Percentiles rank a stretch among this genome's conserved stretches.
Evolutionary conservation across 2,113 vertebrate species (phyloP).

Genomic region (Crotalus horridus): DNA sequence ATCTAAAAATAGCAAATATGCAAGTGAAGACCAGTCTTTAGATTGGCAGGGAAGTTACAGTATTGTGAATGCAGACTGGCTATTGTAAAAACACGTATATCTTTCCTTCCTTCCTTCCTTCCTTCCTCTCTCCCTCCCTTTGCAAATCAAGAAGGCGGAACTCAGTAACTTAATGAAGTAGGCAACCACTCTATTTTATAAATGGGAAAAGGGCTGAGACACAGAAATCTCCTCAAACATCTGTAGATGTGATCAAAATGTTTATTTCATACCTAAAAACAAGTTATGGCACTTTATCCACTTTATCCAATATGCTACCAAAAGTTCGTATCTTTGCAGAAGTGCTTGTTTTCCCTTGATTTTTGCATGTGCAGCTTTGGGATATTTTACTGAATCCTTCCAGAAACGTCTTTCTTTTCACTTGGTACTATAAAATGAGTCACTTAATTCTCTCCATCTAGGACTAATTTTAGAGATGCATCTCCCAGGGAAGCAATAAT

Average conservation of each 20-base stretch:
- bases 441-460: conserved; percentile 1
- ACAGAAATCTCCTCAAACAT: neutral
- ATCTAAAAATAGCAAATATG: neutral
- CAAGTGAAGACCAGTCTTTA: neutral
- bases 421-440: neutral
- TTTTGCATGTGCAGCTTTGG: neutral
- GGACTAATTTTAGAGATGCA: neutral
- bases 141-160: neutral
- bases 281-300: neutral
- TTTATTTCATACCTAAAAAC: neutral
- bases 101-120: neutral
- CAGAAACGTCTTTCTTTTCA: neutral
- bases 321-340: neutral
- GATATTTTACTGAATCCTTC: neutral
- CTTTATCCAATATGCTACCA: neutral
- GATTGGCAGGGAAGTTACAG: neutral
- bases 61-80: neutral
- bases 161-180: neutral
- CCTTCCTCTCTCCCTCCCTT: neutral
- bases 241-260: neutral
- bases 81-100: neutral
- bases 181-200: neutral
- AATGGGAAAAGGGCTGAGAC: neutral
- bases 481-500: neutral
- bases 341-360: neutral